Percentiles rank a stretch among this genome's conserved stretches.
Evolutionary conservation across 2,797 vertebrate species (phyloP).

Genomic region (Streptopelia turtur): DNA sequence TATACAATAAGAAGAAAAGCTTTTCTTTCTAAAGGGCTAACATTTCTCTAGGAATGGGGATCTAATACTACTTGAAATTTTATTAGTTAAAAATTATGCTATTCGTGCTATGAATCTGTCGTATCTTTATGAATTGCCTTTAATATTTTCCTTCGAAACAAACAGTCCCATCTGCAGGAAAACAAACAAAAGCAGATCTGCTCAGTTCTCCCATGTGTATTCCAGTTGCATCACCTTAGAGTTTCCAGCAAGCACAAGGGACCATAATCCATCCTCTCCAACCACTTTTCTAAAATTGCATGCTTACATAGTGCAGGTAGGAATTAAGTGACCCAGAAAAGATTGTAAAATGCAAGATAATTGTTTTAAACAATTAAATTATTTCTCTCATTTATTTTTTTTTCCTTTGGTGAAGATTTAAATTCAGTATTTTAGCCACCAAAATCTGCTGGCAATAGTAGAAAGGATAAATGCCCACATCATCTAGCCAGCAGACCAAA

Average conservation of each 20-base stretch:
- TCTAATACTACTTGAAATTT: background rate
- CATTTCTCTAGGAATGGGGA: background rate
- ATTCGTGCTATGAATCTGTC: background rate
- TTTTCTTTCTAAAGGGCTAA: background rate
- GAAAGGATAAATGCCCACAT: background rate
- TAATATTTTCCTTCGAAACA: slow-evolving; percentile 20
- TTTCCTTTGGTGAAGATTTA: background rate
- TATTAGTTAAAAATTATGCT: background rate
- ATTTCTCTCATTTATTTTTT: background rate
- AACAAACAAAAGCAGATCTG: background rate
- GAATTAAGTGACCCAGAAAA: background rate
- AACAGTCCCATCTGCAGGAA: background rate
- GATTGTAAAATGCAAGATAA: background rate
- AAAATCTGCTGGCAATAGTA: background rate
- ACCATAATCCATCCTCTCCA: background rate
- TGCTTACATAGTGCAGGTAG: background rate
- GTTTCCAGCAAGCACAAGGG: background rate
- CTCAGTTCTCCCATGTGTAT: background rate
- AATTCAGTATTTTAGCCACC: background rate
- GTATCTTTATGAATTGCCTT: background rate
- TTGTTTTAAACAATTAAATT: background rate
- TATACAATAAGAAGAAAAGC: background rate
- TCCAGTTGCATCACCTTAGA: background rate
- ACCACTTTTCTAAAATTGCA: background rate
- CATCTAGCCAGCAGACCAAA: background rate